Percentiles rank a stretch among this genome's conserved stretches.
Conservation (phyloP, 2,888 invertebrate genomes). For the Acleris laterana region DNA sequence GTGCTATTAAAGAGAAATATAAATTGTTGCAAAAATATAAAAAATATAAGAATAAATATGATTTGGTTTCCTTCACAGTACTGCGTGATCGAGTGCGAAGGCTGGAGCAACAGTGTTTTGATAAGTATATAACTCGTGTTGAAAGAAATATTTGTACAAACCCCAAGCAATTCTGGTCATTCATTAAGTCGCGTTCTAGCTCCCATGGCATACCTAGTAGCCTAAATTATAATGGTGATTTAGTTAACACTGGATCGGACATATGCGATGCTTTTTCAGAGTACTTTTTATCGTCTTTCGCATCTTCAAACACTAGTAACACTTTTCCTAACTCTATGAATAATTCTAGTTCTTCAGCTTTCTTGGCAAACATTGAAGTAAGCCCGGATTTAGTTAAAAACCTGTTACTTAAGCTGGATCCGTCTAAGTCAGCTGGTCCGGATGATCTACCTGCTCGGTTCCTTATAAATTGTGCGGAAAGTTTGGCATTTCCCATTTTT, state of each 20-base stretch:
- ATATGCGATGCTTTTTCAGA: background rate
- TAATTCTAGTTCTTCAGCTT: background rate
- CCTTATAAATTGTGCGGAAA: too few species aligned
- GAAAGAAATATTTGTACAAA: background rate
- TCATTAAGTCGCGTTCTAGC: background rate
- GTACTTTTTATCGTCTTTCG: background rate
- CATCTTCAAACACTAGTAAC: background rate
- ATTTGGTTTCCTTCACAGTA: background rate
- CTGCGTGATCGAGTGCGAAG: background rate
- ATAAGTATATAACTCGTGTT: background rate
- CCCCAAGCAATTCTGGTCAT: slow-evolving; percentile 7
- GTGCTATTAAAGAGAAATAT: slow-evolving; percentile 2
- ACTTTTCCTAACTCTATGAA: background rate
- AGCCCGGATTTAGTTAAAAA: background rate
- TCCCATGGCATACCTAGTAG: background rate
- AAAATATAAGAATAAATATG: background rate
- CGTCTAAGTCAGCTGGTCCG: background rate
- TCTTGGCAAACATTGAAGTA: background rate
- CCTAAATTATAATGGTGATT: background rate
- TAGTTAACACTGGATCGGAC: background rate
- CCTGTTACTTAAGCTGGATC: background rate
- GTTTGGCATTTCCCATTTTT: too few species aligned
- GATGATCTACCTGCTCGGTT: too few species aligned
- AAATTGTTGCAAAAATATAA: background rate
- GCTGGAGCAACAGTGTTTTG: slow-evolving; percentile 2